Base-by-base conservation (phyloP, 1,140 invertebrate genomes). In the Tetramorium alpestre region DNA sequence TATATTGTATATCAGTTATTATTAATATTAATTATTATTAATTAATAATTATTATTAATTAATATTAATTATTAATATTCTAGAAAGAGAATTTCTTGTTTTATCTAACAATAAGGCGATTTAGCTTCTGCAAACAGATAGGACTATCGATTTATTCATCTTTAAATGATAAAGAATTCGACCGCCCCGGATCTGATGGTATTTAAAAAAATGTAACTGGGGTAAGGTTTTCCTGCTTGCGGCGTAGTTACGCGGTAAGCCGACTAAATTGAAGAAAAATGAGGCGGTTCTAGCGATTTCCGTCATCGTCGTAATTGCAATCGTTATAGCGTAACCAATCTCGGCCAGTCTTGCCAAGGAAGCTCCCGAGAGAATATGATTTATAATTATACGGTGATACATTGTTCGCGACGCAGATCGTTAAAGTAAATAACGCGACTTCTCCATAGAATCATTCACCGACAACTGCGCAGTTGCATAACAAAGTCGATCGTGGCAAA, bases 391-490 rank as follows among this genome's bases (percentile, higher is more conserved):
- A 85, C 72, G 38, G 47, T 78, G 88, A 91, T 81, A 60, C 73
- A 91, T 87, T 22, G 77, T 67, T 49, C 6, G 33, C 60, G 76
- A 25, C 11, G 22, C 8, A 62, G 82, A 90, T 90, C 72, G 81
- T 92, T 90, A 91, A 90, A 70, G 67, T 91, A 91, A 92, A 91
- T 90, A 91, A 87, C 65, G 85, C 54, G 70, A 58, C 76, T 82
- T 87, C 81, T 87, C 77, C 5, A 67, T 10, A 49, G 25, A 87
- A 82, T 89, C 84, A 47, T 86, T 85, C 84, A 91, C 84, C 87
- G 67, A 60, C 41, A 73, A 82, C 11, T 64, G 64, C 44, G 56
- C 70, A 41, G 62, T 62, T 60, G 78, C 87, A 33, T 60, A 28
- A 49, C 58, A 67, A 78, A 72, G 64, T 77, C 28, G 44, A 38